phyloP scores from a whole-genome alignment of 2,888 invertebrate species.

The Rhagium mordax region DNA sequence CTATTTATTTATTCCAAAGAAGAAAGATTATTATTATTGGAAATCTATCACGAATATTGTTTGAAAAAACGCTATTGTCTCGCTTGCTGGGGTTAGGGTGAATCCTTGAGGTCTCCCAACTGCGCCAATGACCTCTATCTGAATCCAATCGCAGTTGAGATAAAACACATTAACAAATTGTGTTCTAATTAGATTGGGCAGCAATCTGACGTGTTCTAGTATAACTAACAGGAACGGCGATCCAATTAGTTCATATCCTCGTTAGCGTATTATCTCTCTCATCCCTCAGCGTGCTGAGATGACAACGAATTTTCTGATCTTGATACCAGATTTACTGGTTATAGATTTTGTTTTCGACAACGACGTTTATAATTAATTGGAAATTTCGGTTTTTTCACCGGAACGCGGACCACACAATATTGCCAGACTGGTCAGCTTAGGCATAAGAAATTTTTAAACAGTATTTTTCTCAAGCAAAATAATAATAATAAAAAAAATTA shows the following conservation, averaged over 20 bases:
- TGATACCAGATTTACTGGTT: constrained; percentile 41
- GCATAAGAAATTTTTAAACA: too few species aligned
- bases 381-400: constrained; percentile 40
- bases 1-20: too few species aligned
- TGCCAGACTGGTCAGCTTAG: neutral
- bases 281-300: constrained; percentile 39
- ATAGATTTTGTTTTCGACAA: constrained; percentile 36
- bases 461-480: too few species aligned
- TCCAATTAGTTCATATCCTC: constrained; percentile 66
- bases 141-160: constrained; percentile 69
- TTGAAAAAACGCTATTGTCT: too few species aligned
- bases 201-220: constrained; percentile 70
- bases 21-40: too few species aligned
- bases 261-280: constrained; percentile 56
- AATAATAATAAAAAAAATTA: too few species aligned
- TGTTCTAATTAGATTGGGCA: constrained; percentile 71
- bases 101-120: constrained; percentile 30
- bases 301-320: constrained; percentile 49
- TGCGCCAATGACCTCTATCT: constrained; percentile 55
- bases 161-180: constrained; percentile 72
- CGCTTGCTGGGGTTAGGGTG: neutral
- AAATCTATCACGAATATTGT: too few species aligned
- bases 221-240: constrained; percentile 63
- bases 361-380: constrained; percentile 44
- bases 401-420: neutral